Conservation (phyloP, 2,888 invertebrate genomes). For the Pachydiplax longipennis region DNA sequence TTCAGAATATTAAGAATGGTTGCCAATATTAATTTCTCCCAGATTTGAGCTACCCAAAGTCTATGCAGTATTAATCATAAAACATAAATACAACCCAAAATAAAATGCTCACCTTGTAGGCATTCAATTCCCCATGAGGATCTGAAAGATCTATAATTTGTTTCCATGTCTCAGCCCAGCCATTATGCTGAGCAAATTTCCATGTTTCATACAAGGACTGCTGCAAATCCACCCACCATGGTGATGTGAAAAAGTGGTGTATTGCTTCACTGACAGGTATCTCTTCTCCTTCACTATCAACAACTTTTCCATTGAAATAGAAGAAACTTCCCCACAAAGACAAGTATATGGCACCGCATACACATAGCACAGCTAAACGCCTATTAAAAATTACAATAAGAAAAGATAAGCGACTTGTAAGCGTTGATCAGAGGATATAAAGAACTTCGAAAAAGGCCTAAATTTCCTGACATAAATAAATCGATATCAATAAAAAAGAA, state of each 20-base stretch:
- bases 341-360: conserved; percentile 73
- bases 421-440: neutral
- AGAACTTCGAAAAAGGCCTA: neutral
- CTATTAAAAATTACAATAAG: conserved; percentile 57
- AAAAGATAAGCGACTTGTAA: neutral
- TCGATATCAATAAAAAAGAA: neutral
- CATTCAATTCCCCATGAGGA: conserved; percentile 89
- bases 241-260: conserved; percentile 88
- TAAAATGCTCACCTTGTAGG: conserved; percentile 71
- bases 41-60: no score
- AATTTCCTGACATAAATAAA: no score
- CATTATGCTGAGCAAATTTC: conserved; percentile 81
- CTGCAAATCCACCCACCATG: conserved; percentile 83
- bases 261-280: conserved; percentile 88
- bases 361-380: conserved; percentile 67
- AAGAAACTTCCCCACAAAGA: conserved; percentile 80
- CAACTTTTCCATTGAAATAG: conserved; percentile 87
- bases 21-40: no score
- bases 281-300: conserved; percentile 85
- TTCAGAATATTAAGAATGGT: no score
- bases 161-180: conserved; percentile 88
- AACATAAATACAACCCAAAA: neutral
- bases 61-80: no score
- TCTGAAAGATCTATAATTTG: conserved; percentile 86
- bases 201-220: conserved; percentile 77